A percentile compares a stretch with the other conserved stretches of the same genome.
Evolutionary conservation across 2,888 invertebrate genomes (phyloP).

Genomic region (Caenorhabditis sp.): DNA sequence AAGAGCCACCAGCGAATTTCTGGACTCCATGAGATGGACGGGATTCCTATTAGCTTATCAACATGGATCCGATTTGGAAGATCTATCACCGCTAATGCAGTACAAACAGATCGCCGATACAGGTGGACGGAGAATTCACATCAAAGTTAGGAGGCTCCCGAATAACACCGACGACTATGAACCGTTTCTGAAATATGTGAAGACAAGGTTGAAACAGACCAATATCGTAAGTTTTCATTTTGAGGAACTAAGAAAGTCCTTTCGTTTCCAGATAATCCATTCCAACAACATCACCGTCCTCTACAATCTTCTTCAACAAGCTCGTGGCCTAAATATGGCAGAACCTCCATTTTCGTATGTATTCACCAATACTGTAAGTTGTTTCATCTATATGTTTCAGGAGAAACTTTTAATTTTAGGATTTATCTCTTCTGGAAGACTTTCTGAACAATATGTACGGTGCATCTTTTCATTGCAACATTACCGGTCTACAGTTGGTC

Average conservation of each 20-base stretch:
- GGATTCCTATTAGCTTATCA: slow-evolving; percentile 74
- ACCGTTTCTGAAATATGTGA: slow-evolving; percentile 79
- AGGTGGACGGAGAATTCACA: slow-evolving; percentile 57
- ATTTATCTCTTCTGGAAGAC: slow-evolving; percentile 80
- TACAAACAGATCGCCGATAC: slow-evolving; percentile 65
- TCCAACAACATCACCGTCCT: slow-evolving; percentile 79
- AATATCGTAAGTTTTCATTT: slow-evolving; percentile 74
- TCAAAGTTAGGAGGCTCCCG: slow-evolving; percentile 74
- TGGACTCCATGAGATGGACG: slow-evolving; percentile 74
- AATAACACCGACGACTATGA: slow-evolving; percentile 75
- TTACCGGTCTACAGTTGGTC: slow-evolving; percentile 81
- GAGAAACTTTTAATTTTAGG: slow-evolving; percentile 67
- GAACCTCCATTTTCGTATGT: slow-evolving; percentile 80
- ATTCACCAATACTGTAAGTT: slow-evolving; percentile 79
- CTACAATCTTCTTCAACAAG: slow-evolving; percentile 78
- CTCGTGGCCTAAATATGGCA: slow-evolving; percentile 80
- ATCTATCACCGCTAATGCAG: slow-evolving; percentile 70
- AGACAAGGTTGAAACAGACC: slow-evolving; percentile 77
- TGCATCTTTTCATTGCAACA: slow-evolving; percentile 78
- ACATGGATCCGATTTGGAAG: slow-evolving; percentile 71
- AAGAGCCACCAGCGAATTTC: slow-evolving; percentile 72
- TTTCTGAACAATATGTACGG: slow-evolving; percentile 80
- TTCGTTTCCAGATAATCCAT: slow-evolving; percentile 76
- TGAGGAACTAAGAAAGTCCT: not conserved
- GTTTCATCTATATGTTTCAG: not conserved